phyloP scores from a whole-genome alignment of 2,888 invertebrate genomes.

The Lasioglossum lativentre region DNA sequence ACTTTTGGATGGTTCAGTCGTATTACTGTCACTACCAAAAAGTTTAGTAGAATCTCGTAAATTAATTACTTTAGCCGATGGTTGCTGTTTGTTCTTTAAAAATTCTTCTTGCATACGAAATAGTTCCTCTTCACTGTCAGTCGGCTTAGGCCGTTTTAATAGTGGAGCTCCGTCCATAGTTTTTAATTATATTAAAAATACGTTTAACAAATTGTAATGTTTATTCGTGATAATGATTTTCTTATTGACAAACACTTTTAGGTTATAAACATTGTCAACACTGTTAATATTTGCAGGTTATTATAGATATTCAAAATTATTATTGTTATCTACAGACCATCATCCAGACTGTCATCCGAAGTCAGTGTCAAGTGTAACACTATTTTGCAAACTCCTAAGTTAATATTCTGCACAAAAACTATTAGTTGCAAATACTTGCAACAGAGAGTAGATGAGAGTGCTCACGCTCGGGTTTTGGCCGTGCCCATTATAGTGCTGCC shows the following conservation, averaged over 20 bases:
- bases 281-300: background rate
- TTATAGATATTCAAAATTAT: background rate
- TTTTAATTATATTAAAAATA: background rate
- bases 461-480: too few species aligned
- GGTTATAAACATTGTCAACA: slow-evolving; percentile 11
- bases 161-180: slow-evolving; percentile 84
- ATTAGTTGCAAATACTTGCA: background rate
- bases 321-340: background rate
- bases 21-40: slow-evolving; percentile 5
- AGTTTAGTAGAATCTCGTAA: slow-evolving; percentile 5
- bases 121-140: slow-evolving; percentile 91
- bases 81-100: slow-evolving; percentile 86
- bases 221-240: background rate
- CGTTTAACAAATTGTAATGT: background rate
- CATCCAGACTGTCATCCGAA: background rate
- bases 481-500: too few species aligned
- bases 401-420: background rate
- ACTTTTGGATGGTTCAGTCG: background rate
- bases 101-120: slow-evolving; percentile 91
- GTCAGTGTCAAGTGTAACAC: background rate
- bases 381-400: background rate
- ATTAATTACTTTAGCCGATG: slow-evolving; percentile 87
- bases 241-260: background rate
- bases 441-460: too few species aligned
- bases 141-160: slow-evolving; percentile 87